Conservation (phyloP, 2,113 vertebrate genomes). For the Hassar affinis region DNA sequence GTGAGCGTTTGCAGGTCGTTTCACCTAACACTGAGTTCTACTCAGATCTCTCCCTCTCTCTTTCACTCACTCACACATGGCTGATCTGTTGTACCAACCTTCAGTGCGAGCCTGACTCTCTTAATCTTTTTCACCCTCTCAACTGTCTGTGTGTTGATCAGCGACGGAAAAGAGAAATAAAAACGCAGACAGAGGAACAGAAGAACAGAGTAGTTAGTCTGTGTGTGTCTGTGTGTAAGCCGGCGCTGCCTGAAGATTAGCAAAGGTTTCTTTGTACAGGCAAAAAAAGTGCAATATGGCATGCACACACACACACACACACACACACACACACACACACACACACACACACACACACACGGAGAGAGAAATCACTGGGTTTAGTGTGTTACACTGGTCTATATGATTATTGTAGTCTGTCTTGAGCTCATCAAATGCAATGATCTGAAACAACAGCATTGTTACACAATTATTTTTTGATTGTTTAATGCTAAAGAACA, state of each 20-base stretch:
- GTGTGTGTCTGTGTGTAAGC: slow-evolving; percentile 70
- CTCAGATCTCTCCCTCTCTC: background rate
- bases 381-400: slow-evolving; percentile 99
- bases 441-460: slow-evolving; percentile 77
- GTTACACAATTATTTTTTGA: no score
- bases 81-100: slow-evolving; percentile 94
- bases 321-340: no score
- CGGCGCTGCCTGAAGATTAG: slow-evolving; percentile 85
- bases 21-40: slow-evolving; percentile 72
- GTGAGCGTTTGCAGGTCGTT: slow-evolving; percentile 79
- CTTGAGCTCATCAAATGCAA: slow-evolving; percentile 98
- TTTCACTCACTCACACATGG: slow-evolving; percentile 60
- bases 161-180: slow-evolving; percentile 64
- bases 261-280: slow-evolving; percentile 68
- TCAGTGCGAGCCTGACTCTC: slow-evolving; percentile 99
- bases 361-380: slow-evolving; percentile 84
- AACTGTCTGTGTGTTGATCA: slow-evolving; percentile 90
- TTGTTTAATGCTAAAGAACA: background rate
- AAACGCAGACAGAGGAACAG: slow-evolving; percentile 60
- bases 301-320: slow-evolving; percentile 48
- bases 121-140: slow-evolving; percentile 99
- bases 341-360: background rate
- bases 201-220: slow-evolving; percentile 60
- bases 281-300: slow-evolving; percentile 54
- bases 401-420: slow-evolving; percentile 99